Conservation (phyloP, 2,888 invertebrate genomes). For the Sisyra nigra region DNA sequence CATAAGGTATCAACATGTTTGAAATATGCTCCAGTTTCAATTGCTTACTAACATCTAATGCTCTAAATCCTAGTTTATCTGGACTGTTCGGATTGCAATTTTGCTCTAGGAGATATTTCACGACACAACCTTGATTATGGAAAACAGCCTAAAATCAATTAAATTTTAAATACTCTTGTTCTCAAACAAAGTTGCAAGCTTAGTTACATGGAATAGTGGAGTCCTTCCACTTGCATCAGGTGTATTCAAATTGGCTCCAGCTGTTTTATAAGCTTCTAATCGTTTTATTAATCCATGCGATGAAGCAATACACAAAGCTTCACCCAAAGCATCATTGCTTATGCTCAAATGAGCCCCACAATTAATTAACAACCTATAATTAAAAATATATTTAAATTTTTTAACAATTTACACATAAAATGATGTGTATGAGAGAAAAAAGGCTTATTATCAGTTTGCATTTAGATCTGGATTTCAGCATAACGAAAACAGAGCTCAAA, state of each 20-base stretch:
- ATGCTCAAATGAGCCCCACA: constrained; percentile 6
- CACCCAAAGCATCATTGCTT: background rate
- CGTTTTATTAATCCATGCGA: constrained; percentile 1
- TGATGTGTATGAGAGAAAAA: too few relatives aligned
- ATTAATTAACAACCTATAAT: constrained; percentile 7
- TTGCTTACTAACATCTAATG: constrained; percentile 34
- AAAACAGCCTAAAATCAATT: constrained; percentile 34
- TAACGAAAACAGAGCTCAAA: too few relatives aligned
- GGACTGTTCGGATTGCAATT: constrained; percentile 23
- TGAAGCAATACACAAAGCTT: constrained; percentile 6
- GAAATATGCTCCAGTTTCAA: constrained; percentile 9
- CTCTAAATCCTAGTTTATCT: constrained; percentile 31
- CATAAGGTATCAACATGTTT: background rate
- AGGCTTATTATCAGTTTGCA: too few relatives aligned
- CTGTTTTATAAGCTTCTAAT: constrained; percentile 3
- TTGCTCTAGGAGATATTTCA: constrained; percentile 33
- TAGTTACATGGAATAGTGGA: constrained; percentile 4
- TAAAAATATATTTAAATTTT: too few relatives aligned
- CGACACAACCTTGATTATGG: constrained; percentile 32
- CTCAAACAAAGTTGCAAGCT: background rate
- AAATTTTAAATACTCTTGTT: too few relatives aligned
- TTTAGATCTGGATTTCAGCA: too few relatives aligned
- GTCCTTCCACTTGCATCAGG: constrained; percentile 8
- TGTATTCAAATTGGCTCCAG: constrained; percentile 8
- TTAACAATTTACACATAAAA: too few relatives aligned